Evolutionary conservation across 2,888 invertebrate genomes (phyloP), one percentile per base, ranked within the genome.

Genomic region (Hydriomena furcata): DNA sequence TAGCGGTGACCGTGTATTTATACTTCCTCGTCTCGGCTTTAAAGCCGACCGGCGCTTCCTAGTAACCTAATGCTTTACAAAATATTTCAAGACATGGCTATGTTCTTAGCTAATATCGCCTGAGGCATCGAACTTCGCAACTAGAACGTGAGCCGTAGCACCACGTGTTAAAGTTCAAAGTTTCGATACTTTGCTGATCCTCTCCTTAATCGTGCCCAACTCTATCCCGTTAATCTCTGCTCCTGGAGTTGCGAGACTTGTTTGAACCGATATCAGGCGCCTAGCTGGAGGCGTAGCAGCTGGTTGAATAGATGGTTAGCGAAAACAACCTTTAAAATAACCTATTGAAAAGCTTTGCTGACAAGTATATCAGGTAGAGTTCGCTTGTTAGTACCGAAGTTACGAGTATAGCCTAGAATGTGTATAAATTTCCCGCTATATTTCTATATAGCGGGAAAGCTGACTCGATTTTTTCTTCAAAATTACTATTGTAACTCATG

Each of bases 191-290:
- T 57, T 54, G 43, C 51, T 61, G 49, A 61, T 65, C 57, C 55
- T 52, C 51, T 53, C 50, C 46, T 45, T 81, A 79, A 82, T 76
- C 77, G 75, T 65, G 55, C 63, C 68, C 66, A 73, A 79, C 73
- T 78, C 76, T 78, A 73, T 74, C 71, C 67, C 61, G 44, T 67
- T 82, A 82, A 82, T 79, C 82, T 76, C 63, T 68, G 68, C 68
- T 71, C 67, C 68, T 63, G 64, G 66, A 77, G 73, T 81, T 75
- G 71, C 70, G 65, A 61, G 68, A 66, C 68, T 75, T 73, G 70
- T 73, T 71, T 65, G 68, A 68, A 63, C 70, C 65, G 76, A 73
- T 76, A 76, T 75, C 71, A 69, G 62, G 63, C 63, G 52, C 24
- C 30, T 12, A 45, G 36, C 10, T 30, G 0, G 2, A 23, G 25